Conservation (phyloP, 2,797 vertebrate species). For the Neosilurus mollespiculum region DNA sequence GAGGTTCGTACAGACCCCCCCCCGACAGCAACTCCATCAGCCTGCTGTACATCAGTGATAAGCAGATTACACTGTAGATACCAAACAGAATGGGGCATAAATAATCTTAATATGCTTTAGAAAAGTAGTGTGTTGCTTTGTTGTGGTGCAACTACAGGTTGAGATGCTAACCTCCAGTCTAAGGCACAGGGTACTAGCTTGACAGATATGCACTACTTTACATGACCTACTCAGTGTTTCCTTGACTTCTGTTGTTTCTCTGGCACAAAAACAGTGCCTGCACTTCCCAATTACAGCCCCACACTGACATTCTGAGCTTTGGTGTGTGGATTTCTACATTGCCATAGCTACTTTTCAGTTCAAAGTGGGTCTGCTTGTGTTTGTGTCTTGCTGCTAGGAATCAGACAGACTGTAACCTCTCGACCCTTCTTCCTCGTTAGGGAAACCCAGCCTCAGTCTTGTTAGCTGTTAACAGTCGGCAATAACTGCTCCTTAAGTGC, state of each 20-base stretch:
- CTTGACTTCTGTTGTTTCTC: slow-evolving; percentile 36
- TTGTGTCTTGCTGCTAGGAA: slow-evolving; percentile 49
- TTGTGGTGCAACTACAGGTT: not conserved
- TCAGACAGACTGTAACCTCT: slow-evolving; percentile 50
- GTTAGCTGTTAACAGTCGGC: slow-evolving; percentile 41
- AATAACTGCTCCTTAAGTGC: slow-evolving; percentile 50
- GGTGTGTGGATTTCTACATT: not conserved
- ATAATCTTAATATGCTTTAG: not conserved
- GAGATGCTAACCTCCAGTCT: not conserved
- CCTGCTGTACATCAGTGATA: slow-evolving; percentile 33
- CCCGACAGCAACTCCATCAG: slow-evolving; percentile 1
- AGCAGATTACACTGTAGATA: slow-evolving; percentile 18
- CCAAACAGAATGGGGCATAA: slow-evolving; percentile 6
- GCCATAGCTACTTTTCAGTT: not conserved
- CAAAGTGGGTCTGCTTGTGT: slow-evolving; percentile 17
- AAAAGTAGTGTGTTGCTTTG: not conserved
- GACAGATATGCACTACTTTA: slow-evolving; percentile 35
- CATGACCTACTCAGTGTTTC: slow-evolving; percentile 47
- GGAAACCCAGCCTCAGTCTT: slow-evolving; percentile 44
- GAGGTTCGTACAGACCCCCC: not conserved
- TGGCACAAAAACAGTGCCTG: slow-evolving; percentile 36
- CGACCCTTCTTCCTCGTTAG: slow-evolving; percentile 49
- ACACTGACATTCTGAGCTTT: slow-evolving; percentile 41
- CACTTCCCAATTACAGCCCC: slow-evolving; percentile 49
- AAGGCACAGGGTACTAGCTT: not conserved